Evolutionary conservation across 2,113 vertebrate genomes (phyloP), one percentile per base, ranked within the genome.

Genomic region (Perca flavescens): DNA sequence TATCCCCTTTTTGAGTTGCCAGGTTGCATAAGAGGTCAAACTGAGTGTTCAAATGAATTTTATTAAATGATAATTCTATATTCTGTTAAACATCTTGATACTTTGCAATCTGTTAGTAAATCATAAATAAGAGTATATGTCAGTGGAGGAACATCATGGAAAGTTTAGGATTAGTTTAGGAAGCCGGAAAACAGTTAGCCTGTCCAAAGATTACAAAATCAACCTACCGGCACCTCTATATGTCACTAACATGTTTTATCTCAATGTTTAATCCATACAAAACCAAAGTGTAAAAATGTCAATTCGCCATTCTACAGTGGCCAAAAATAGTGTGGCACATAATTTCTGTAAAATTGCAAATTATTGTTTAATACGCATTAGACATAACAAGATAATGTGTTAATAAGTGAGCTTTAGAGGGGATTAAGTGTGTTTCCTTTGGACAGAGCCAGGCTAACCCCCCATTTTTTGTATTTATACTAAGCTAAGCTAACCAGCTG

Each of bases 11-110:
- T 78, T 80, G 40, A 77, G 56, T 77, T 80, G 80, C 54, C 74
- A 74, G 12, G 78, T 86, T 91, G 63, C 43, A 56, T 83, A 74
- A 86, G 78, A 80, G 63, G 53, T 88, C 75, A 79, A 80, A 36
- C 53, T 85, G 74, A 87, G 70, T 43, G 5, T 67, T 66, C 6
- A 66, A 67, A 64, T 80, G 19, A 76, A 60, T 78, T 80, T 72
- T 47, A 88, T 85, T 81, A 67, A 66, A 60, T 50, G 15, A 66
- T 62, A 73, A 19, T 71, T 65, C 3, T 53, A 21, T 56, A 58
- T 80, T 81, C 67, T 72, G 40, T 68, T 68, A 52, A 84, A 79
- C 47, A 52, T 76, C 1, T 22, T 50, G 16, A 70, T 80, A 71
- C 62, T 80, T 78, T 79, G 6, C 0, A 68, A 4, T 56, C 3